These are phyloP conservation scores for Catocala fraxini DNA, from an alignment of 2,888 invertebrate genomes.

Conservation along the genomic window DNA sequence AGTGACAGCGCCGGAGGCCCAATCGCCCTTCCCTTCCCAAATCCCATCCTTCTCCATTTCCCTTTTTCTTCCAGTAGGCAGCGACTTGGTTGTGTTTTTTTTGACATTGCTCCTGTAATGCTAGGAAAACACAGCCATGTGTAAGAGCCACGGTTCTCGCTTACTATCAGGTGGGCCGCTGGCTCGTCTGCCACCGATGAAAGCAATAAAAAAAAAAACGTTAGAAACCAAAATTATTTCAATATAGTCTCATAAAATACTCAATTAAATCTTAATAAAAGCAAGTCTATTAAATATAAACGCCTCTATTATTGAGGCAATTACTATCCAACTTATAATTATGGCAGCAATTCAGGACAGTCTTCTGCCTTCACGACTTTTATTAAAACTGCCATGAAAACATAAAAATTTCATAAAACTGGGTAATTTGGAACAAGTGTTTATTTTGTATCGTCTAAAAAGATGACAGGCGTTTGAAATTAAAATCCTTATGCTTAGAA, in stretches of 20 bases:
- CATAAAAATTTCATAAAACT: slow-evolving; percentile 7
- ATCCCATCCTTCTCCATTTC: too few relatives aligned
- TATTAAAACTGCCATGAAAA: slow-evolving; percentile 16
- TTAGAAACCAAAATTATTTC: background rate
- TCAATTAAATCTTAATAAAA: slow-evolving; percentile 4
- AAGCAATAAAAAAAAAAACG: too few relatives aligned
- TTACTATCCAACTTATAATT: background rate
- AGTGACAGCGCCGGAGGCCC: too few relatives aligned
- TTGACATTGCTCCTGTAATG: too few relatives aligned
- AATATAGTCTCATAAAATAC: slow-evolving; percentile 2
- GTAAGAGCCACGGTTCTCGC: too few relatives aligned
- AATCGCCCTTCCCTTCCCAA: too few relatives aligned
- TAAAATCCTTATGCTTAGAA: too few relatives aligned
- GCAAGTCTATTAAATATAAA: slow-evolving; percentile 9
- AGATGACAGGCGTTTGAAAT: background rate
- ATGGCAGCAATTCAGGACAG: slow-evolving; percentile 1
- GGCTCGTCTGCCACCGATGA: too few relatives aligned
- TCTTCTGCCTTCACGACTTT: slow-evolving; percentile 3
- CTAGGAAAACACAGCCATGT: too few relatives aligned
- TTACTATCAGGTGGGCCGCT: too few relatives aligned
- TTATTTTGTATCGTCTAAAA: background rate
- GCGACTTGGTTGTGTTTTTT: too few relatives aligned
- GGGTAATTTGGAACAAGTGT: background rate
- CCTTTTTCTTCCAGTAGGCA: too few relatives aligned
- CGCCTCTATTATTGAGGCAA: background rate